phyloP scores from a whole-genome alignment of 2,113 vertebrate species.

The Suncus etruscus region DNA sequence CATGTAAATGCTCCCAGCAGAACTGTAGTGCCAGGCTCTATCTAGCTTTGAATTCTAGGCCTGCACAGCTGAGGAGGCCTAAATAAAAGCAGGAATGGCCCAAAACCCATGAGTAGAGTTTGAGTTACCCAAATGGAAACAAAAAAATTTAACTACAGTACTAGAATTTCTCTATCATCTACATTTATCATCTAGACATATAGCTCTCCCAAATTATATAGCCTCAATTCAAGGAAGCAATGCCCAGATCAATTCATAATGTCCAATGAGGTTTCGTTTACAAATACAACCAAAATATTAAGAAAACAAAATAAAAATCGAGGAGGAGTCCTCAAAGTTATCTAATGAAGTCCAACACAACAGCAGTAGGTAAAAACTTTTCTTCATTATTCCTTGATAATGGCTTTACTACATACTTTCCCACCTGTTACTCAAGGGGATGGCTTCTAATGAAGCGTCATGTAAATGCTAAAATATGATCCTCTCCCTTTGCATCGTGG shows the following conservation, averaged over 20 bases:
- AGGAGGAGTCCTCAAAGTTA: background rate
- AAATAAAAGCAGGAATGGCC: too few relatives aligned
- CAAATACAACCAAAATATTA: background rate
- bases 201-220: background rate
- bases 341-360: background rate
- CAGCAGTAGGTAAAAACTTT: background rate
- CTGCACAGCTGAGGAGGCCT: too few relatives aligned
- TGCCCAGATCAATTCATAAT: background rate
- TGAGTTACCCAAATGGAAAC: too few relatives aligned
- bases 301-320: background rate
- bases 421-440: background rate
- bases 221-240: background rate
- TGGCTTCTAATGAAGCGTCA: background rate
- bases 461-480: background rate
- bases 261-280: background rate
- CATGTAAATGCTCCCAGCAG: too few relatives aligned
- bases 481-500: background rate
- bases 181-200: background rate
- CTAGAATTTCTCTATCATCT: background rate
- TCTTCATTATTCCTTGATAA: background rate
- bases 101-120: too few relatives aligned
- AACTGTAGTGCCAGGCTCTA: too few relatives aligned
- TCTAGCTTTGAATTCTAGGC: too few relatives aligned
- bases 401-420: background rate
- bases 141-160: background rate